phyloP scores from a whole-genome alignment of 2,113 vertebrate species.

The Urocolius indicus region DNA sequence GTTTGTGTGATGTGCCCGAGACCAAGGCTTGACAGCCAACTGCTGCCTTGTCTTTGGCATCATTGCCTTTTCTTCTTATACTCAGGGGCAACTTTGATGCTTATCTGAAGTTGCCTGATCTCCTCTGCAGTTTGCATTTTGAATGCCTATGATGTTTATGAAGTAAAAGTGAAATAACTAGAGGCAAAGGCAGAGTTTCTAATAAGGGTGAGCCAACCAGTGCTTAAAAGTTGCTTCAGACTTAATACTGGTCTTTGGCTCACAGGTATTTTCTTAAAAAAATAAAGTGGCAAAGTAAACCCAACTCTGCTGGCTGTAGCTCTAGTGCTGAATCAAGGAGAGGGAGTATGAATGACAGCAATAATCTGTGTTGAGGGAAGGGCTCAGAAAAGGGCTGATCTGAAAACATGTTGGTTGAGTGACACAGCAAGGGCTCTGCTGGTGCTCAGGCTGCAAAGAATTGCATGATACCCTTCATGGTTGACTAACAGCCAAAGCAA shows the following conservation, averaged over 20 bases:
- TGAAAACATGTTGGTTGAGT: not conserved
- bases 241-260: not conserved
- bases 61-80: not conserved
- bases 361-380: not conserved
- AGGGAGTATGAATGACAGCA: accelerated
- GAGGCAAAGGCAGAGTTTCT: not conserved
- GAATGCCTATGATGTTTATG: not conserved
- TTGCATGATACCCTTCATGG: accelerated
- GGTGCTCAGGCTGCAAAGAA: accelerated
- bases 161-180: too few species aligned
- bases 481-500: not conserved
- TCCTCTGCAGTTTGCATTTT: not conserved
- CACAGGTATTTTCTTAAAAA: not conserved
- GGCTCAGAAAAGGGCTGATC: not conserved
- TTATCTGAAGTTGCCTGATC: not conserved
- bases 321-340: not conserved
- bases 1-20: not conserved
- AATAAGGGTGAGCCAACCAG: not conserved
- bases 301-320: not conserved
- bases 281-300: not conserved
- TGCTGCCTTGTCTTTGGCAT: not conserved
- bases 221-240: not conserved
- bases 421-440: accelerated
- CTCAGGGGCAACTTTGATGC: not conserved
- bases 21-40: not conserved